These are phyloP conservation scores for Sparus aurata DNA, from an alignment of 2,797 vertebrate species.

Conservation along the genomic window DNA sequence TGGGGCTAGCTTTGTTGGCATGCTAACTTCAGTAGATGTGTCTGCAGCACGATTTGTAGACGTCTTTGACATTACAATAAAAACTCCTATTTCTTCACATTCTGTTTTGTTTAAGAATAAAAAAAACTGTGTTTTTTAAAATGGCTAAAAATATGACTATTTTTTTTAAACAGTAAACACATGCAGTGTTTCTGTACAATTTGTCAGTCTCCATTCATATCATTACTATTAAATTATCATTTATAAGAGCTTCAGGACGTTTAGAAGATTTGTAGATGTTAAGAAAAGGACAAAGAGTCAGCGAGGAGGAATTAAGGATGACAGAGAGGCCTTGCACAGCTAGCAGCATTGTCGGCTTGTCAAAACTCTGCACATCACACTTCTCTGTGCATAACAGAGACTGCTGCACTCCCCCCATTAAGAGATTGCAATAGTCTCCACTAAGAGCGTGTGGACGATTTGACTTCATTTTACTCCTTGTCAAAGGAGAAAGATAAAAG, in stretches of 20 bases:
- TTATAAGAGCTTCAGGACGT: constrained; percentile 1
- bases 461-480: neutral
- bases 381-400: constrained; percentile 10
- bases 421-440: constrained; percentile 4
- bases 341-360: constrained; percentile 37
- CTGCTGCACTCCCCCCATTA: neutral
- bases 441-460: neutral
- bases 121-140: too few species aligned
- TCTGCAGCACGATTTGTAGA: too few species aligned
- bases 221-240: too few species aligned
- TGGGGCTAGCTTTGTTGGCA: too few species aligned
- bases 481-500: constrained; percentile 17
- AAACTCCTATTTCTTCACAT: too few species aligned
- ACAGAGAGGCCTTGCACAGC: constrained; percentile 29
- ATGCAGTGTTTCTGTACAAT: neutral
- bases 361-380: constrained; percentile 46
- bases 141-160: too few species aligned
- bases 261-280: constrained; percentile 22
- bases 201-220: constrained; percentile 2
- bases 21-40: too few species aligned
- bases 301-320: constrained; percentile 18
- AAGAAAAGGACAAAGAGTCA: constrained; percentile 34
- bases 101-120: too few species aligned
- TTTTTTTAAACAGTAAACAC: neutral
- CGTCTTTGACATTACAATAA: too few species aligned